Conservation (phyloP, 2,797 vertebrate species). For the Glossophaga mutica region DNA sequence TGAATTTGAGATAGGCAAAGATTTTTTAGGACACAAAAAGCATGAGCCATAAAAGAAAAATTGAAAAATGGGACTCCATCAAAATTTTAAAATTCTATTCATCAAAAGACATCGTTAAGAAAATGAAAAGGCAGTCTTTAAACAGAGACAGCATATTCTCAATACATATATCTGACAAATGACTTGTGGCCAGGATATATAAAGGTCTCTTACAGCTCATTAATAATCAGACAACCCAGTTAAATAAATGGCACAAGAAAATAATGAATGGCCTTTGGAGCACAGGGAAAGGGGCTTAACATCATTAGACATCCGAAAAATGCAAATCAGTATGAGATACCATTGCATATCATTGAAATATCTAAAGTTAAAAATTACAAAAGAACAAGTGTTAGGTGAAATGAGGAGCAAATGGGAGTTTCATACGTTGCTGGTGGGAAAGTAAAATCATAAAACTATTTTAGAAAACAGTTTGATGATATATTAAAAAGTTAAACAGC, state of each 20-base stretch:
- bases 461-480: background rate
- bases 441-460: background rate
- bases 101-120: slow-evolving; percentile 11
- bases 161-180: background rate
- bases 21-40: background rate
- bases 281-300: background rate
- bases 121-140: slow-evolving; percentile 35
- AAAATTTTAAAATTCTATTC: slow-evolving; percentile 26
- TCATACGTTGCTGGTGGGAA: background rate
- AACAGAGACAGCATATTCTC: background rate
- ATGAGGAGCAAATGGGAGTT: background rate
- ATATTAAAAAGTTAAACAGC: background rate
- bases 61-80: background rate
- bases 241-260: background rate
- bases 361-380: background rate
- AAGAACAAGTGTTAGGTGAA: background rate
- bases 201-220: background rate
- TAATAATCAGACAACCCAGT: background rate
- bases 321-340: background rate
- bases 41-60: background rate
- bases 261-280: background rate
- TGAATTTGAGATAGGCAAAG: background rate
- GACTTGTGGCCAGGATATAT: background rate
- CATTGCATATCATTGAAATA: background rate
- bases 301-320: background rate